Percentiles rank a stretch among this genome's conserved stretches.
Conservation (phyloP, 2,113 vertebrate species). For the Chamaetylas fuelleborni region DNA sequence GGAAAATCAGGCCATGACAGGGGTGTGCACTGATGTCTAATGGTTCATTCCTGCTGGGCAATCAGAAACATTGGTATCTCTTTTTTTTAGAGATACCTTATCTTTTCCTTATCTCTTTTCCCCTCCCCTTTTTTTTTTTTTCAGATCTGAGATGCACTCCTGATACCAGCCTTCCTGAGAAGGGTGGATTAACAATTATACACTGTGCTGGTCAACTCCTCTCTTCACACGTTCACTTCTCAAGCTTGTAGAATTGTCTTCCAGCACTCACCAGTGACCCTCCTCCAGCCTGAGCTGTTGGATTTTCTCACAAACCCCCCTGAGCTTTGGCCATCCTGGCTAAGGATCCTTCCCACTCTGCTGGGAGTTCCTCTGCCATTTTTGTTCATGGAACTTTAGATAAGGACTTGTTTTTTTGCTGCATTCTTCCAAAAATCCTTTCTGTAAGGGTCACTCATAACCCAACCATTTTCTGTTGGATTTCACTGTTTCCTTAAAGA, state of each 20-base stretch:
- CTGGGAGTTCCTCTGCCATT: not conserved
- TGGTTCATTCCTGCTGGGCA: not conserved
- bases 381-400: not conserved
- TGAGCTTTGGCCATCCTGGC: not conserved
- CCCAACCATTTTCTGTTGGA: not conserved
- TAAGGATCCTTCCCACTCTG: not conserved
- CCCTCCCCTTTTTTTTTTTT: not conserved
- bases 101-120: not conserved
- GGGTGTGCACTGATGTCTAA: not conserved
- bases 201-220: not conserved
- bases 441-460: not conserved
- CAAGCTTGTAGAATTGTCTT: not conserved
- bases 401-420: not conserved
- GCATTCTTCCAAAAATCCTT: not conserved
- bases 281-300: fast-evolving
- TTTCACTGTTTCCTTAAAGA: not conserved
- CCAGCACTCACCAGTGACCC: not conserved
- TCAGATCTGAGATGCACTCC: not conserved
- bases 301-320: not conserved
- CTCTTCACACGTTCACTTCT: not conserved
- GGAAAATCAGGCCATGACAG: not conserved
- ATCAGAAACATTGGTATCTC: not conserved
- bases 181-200: not conserved
- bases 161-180: not conserved
- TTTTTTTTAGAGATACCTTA: not conserved